Evolutionary conservation across 2,797 vertebrate species (phyloP).

Genomic region (Syngnathus rostellatus): DNA sequence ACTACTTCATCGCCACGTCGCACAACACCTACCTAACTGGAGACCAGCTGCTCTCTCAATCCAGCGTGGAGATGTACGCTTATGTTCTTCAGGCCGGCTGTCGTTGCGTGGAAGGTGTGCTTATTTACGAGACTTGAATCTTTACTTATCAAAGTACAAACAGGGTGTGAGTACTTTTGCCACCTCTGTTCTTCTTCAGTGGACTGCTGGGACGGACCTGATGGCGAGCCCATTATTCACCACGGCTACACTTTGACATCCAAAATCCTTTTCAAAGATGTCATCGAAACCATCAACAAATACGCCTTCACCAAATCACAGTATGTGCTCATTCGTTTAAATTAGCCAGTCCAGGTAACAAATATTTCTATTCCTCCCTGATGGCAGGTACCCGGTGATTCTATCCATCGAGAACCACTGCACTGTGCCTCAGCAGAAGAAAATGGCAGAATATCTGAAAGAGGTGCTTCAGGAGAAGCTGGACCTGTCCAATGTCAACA

Average conservation of each 20-base stretch:
- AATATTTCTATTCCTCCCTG: not conserved
- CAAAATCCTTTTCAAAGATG: conserved; percentile 88
- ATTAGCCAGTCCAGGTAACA: not conserved
- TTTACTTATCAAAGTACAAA: too few relatives aligned
- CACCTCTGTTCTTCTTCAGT: conserved; percentile 55
- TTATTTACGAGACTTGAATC: too few relatives aligned
- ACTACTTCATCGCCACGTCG: conserved; percentile 93
- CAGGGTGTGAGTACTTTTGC: not conserved
- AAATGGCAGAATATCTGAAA: conserved; percentile 83
- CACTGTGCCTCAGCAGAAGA: conserved; percentile 87
- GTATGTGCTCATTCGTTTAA: conserved; percentile 57
- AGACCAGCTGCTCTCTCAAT: conserved; percentile 95
- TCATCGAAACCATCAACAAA: conserved; percentile 85
- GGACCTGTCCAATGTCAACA: conserved; percentile 76
- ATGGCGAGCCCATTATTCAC: conserved; percentile 87
- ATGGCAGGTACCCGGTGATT: conserved; percentile 80
- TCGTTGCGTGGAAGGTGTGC: conserved; percentile 86
- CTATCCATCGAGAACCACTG: conserved; percentile 91
- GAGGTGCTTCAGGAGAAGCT: conserved; percentile 86
- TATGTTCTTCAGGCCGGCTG: conserved; percentile 93
- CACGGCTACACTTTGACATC: conserved; percentile 88
- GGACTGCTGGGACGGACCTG: conserved; percentile 90
- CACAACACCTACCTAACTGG: conserved; percentile 95
- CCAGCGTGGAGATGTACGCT: conserved; percentile 91
- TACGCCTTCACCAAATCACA: conserved; percentile 83